A percentile compares a stretch with the other conserved stretches of the same genome.
phyloP scores from a whole-genome alignment of 2,888 invertebrate genomes.

The Atethmia centrago region DNA sequence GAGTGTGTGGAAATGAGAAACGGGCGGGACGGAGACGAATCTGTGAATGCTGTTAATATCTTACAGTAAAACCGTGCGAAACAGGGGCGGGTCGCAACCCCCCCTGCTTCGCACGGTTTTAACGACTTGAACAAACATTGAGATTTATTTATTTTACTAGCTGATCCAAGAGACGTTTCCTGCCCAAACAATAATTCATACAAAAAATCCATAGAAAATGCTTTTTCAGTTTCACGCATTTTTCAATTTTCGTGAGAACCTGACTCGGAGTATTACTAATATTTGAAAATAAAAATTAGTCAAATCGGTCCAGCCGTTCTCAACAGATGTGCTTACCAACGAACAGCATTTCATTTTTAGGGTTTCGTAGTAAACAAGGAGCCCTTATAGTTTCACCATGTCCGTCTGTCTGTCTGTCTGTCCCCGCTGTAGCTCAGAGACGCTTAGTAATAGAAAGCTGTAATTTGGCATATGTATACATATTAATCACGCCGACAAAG shows the following conservation, averaged over 20 bases:
- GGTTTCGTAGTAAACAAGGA: no score
- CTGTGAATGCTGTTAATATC: background rate
- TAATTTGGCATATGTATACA: no score
- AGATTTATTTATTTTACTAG: background rate
- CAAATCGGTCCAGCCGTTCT: background rate
- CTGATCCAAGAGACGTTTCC: no score
- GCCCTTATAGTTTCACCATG: no score
- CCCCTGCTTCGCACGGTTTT: no score
- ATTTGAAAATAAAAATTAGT: background rate
- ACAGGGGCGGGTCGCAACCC: no score
- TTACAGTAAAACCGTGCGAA: no score
- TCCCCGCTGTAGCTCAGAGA: no score
- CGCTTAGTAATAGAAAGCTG: no score
- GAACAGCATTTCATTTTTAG: no score
- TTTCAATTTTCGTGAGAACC: background rate
- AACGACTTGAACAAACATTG: background rate
- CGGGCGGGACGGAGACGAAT: background rate
- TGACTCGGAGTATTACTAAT: background rate
- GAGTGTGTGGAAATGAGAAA: slow-evolving; percentile 19
- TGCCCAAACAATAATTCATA: background rate
- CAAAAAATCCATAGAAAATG: background rate
- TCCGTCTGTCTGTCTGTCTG: no score
- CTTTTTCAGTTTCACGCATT: background rate
- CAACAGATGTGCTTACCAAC: background rate
- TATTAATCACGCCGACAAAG: no score